These are phyloP conservation scores for Sparus aurata DNA, from an alignment of 2,797 vertebrate species.

Conservation along the genomic window DNA sequence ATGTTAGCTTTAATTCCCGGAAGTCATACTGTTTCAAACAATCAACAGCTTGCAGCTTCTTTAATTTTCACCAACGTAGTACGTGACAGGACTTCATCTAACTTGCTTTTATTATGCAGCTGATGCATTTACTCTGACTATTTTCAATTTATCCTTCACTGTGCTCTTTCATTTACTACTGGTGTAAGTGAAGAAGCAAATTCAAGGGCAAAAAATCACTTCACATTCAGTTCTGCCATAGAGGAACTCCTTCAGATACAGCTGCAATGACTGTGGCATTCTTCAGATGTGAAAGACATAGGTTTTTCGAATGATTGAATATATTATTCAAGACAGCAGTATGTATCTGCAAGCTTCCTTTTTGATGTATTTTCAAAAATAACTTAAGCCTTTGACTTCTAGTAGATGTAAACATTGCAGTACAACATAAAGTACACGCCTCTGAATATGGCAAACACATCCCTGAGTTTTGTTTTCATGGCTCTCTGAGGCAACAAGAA, in stretches of 20 bases:
- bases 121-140: constrained; percentile 5
- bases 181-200: constrained; percentile 1
- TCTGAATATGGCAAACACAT: constrained; percentile 16
- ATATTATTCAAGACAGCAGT: constrained; percentile 1
- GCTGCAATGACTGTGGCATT: not conserved
- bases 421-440: constrained; percentile 5
- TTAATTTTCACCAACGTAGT: constrained; percentile 21
- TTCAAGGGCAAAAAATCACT: constrained; percentile 32
- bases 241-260: constrained; percentile 6
- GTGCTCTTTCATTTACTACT: not conserved
- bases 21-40: not conserved
- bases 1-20: not conserved
- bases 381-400: constrained; percentile 17
- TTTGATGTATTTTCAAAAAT: constrained; percentile 22
- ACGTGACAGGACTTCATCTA: not conserved
- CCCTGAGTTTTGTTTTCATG: constrained; percentile 25
- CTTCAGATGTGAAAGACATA: not conserved
- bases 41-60: constrained; percentile 3
- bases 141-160: constrained; percentile 9
- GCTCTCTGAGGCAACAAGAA: constrained; percentile 29
- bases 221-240: constrained; percentile 20
- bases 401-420: constrained; percentile 15
- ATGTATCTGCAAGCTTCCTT: not conserved
- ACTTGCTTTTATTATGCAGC: constrained; percentile 4
- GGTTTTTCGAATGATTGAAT: constrained; percentile 5